Conservation (phyloP, 1,140 invertebrate genomes). For the Diorhabda sublineata region DNA sequence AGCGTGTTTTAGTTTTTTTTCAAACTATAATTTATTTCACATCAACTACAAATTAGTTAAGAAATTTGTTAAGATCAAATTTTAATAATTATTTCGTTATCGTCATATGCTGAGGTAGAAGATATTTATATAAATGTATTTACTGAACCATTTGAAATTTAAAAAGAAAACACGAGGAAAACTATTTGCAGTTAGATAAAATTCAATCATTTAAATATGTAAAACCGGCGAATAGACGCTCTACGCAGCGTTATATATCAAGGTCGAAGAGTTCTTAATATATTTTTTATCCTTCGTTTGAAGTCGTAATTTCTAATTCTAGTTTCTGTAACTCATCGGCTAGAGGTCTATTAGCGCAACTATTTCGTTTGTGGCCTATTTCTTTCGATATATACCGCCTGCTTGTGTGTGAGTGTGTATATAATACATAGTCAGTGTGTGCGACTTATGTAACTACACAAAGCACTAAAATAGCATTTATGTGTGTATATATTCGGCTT, state of each 20-base stretch:
- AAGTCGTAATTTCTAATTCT: neutral
- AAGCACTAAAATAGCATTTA: constrained; percentile 17
- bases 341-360: constrained; percentile 6
- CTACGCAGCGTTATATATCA: neutral
- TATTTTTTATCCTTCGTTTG: neutral
- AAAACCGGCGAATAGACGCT: too few species aligned
- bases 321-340: neutral
- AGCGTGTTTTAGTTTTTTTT: too few species aligned
- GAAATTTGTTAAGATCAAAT: too few species aligned
- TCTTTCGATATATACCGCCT: constrained; percentile 4
- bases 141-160: too few species aligned
- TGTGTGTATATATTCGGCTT: constrained; percentile 18
- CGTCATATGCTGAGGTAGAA: too few species aligned
- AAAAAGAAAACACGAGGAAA: too few species aligned
- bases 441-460: constrained; percentile 15
- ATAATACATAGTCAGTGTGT: neutral
- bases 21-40: too few species aligned
- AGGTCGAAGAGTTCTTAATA: constrained; percentile 2
- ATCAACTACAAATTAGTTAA: too few species aligned
- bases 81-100: too few species aligned
- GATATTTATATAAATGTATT: too few species aligned
- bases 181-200: too few species aligned
- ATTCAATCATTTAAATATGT: too few species aligned
- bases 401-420: neutral
- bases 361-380: constrained; percentile 15